Evolutionary conservation across 1,140 invertebrate species (phyloP).

Genomic region (Scaptomyza pallida): DNA sequence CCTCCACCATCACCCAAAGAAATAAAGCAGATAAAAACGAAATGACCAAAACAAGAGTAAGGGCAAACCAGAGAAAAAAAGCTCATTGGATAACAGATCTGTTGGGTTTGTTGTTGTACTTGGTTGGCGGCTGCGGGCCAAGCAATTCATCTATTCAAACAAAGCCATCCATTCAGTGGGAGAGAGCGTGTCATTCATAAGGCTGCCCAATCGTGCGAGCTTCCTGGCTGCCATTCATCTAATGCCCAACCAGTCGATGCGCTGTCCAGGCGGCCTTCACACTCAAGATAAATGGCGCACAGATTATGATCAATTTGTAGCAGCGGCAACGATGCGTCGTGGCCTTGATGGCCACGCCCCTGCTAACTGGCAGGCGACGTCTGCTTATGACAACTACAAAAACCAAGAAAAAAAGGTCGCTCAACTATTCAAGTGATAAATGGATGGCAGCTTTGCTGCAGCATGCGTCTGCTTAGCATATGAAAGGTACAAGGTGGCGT

Average conservation of each 20-base stretch:
- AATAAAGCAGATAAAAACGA: conserved; percentile 35
- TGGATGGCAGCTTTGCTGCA: conserved; percentile 51
- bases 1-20: too few species aligned
- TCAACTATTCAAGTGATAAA: conserved; percentile 53
- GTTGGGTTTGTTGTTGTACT: conserved; percentile 24
- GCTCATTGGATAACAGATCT: conserved; percentile 37
- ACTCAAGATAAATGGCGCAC: conserved; percentile 72
- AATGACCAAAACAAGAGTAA: conserved; percentile 25
- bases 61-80: conserved; percentile 17
- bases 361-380: conserved; percentile 50
- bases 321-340: conserved; percentile 28
- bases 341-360: conserved; percentile 61
- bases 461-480: conserved; percentile 44
- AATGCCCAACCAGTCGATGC: conserved; percentile 37
- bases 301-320: conserved; percentile 83
- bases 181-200: conserved; percentile 63
- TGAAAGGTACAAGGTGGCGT: conserved; percentile 23
- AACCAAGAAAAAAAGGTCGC: conserved; percentile 30
- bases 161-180: conserved; percentile 73
- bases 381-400: conserved; percentile 68
- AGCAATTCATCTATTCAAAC: conserved; percentile 79
- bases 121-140: conserved; percentile 49
- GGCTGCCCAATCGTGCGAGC: conserved; percentile 72
- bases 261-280: conserved; percentile 12
- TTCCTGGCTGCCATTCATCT: conserved; percentile 76